phyloP scores from a whole-genome alignment of 2,888 invertebrate species.

The Dinocampus coccinellae region DNA sequence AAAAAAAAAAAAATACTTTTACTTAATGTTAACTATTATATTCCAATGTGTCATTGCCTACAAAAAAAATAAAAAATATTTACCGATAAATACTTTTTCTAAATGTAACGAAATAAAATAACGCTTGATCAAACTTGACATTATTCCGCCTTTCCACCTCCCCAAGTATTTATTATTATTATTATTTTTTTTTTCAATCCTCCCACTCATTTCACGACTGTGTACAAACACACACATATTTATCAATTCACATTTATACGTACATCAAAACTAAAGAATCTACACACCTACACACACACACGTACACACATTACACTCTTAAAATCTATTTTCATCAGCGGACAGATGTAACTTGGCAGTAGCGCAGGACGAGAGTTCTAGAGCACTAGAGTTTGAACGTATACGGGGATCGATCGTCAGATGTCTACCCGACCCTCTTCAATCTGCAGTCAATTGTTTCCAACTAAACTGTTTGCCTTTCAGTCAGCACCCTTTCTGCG shows the following conservation, averaged over 20 bases:
- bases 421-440: conserved; percentile 60
- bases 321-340: conserved; percentile 64
- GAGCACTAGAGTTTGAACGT: conserved; percentile 43
- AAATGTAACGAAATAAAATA: conserved; percentile 3
- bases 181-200: background rate
- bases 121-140: background rate
- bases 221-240: background rate
- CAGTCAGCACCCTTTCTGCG: conserved; percentile 66
- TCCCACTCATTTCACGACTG: background rate
- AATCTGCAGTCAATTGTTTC: conserved; percentile 70
- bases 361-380: conserved; percentile 53
- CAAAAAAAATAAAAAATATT: conserved; percentile 14
- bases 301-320: conserved; percentile 46
- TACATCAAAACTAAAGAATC: conserved; percentile 16
- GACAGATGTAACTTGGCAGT: conserved; percentile 65
- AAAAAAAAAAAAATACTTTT: background rate
- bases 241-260: background rate
- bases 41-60: background rate
- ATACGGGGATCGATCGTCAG: conserved; percentile 40
- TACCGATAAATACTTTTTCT: background rate
- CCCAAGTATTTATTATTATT: background rate
- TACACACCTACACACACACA: conserved; percentile 19
- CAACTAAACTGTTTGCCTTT: conserved; percentile 70
- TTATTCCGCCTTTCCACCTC: too few relatives aligned
- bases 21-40: background rate